Conservation (phyloP, 2,888 invertebrate genomes). For the Hipparchia semele region DNA sequence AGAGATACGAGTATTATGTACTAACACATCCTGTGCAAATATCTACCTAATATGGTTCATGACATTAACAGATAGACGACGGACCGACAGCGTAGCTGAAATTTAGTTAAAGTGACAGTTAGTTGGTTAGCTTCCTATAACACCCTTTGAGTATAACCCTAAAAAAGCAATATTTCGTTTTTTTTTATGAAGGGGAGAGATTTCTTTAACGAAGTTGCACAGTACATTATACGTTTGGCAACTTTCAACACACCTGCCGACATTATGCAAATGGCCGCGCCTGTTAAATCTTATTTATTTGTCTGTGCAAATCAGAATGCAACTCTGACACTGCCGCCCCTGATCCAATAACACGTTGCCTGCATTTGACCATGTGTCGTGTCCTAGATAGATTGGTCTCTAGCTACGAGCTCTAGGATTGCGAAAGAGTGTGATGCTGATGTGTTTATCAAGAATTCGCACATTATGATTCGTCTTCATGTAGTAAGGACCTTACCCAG, state of each 20-base stretch:
- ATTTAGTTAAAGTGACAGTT: no score
- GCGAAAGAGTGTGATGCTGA: conserved; percentile 26
- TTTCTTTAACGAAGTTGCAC: not conserved
- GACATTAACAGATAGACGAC: no score
- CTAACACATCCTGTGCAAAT: no score
- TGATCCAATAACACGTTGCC: conserved; percentile 47
- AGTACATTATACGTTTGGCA: not conserved
- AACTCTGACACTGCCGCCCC: conserved; percentile 44
- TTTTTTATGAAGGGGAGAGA: not conserved
- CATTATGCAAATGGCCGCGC: conserved; percentile 32
- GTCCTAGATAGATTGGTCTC: conserved; percentile 33
- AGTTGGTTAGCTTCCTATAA: no score
- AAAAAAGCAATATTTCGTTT: not conserved
- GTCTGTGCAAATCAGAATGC: conserved; percentile 54
- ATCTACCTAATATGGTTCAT: no score
- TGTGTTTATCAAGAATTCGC: not conserved
- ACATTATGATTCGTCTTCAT: not conserved
- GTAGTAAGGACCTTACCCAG: not conserved
- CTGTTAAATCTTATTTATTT: conserved; percentile 51
- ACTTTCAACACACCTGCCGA: conserved; percentile 30
- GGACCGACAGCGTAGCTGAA: no score
- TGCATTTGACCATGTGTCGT: conserved; percentile 48
- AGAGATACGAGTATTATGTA: no score
- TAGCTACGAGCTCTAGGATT: conserved; percentile 25
- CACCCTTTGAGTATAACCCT: no score